phyloP scores from a whole-genome alignment of 2,888 invertebrate species.

The Geophilus truncorum region DNA sequence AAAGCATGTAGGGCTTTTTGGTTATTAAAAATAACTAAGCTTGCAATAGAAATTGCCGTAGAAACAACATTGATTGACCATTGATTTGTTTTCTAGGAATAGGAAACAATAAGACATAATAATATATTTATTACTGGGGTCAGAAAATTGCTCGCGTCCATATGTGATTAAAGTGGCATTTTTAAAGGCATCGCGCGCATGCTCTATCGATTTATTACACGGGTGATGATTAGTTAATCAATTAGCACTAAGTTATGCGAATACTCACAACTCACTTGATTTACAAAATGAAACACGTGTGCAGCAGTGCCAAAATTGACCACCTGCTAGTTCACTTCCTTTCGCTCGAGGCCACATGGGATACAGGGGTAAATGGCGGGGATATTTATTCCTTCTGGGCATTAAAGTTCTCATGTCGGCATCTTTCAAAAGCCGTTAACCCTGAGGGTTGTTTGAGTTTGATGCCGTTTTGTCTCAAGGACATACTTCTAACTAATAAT shows the following conservation, averaged over 20 bases:
- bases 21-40: no score
- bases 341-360: not conserved
- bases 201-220: not conserved
- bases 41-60: no score
- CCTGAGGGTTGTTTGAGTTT: conserved; percentile 24
- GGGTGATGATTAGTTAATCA: not conserved
- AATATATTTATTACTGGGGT: not conserved
- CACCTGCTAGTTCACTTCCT: conserved; percentile 27
- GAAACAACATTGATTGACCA: not conserved
- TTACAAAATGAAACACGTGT: not conserved
- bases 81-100: conserved; percentile 1
- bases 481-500: not conserved
- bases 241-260: not conserved
- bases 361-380: conserved; percentile 13
- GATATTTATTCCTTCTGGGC: conserved; percentile 18
- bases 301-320: not conserved
- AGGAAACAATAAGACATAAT: not conserved
- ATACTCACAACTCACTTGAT: not conserved
- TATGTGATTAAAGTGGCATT: no score
- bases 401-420: conserved; percentile 22
- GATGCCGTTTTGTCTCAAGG: conserved; percentile 17
- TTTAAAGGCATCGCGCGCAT: not conserved
- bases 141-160: not conserved
- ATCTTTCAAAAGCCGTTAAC: conserved; percentile 16
- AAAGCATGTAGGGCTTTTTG: no score